Percentiles rank a stretch among this genome's conserved stretches.
These are phyloP conservation scores for Campaea margaritaria DNA, from an alignment of 2,888 invertebrate genomes.

Conservation along the genomic window DNA sequence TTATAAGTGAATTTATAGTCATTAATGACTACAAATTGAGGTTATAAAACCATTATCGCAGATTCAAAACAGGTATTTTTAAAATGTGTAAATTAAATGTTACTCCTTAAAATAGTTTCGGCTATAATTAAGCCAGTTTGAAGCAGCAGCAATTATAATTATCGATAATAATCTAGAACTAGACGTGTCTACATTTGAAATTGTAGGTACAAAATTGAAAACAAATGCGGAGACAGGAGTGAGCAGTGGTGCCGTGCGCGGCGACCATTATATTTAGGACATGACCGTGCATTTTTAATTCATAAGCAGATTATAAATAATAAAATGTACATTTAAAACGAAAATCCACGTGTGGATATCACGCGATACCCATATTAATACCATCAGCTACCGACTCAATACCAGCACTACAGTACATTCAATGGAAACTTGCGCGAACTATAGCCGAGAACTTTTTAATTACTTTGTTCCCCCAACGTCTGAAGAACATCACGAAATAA, in stretches of 20 bases:
- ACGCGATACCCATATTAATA: conserved; percentile 40
- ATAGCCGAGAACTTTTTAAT: conserved; percentile 64
- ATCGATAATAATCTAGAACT: conserved; percentile 9
- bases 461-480: conserved; percentile 63
- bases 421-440: conserved; percentile 56
- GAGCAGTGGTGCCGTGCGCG: conserved; percentile 35
- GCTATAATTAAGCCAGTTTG: conserved; percentile 13
- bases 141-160: conserved; percentile 18
- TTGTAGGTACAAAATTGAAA: conserved; percentile 4
- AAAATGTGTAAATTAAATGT: conserved; percentile 30
- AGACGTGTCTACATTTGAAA: conserved; percentile 1
- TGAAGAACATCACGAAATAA: conserved; percentile 51
- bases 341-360: conserved; percentile 43
- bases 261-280: conserved; percentile 50
- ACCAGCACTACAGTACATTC: conserved; percentile 35
- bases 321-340: conserved; percentile 52
- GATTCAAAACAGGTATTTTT: conserved; percentile 25
- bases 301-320: conserved; percentile 55
- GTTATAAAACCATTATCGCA: conserved; percentile 31
- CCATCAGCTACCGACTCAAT: conserved; percentile 31
- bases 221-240: conserved; percentile 7
- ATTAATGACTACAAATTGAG: conserved; percentile 41
- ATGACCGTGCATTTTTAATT: conserved; percentile 55
- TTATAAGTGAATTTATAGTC: conserved; percentile 38
- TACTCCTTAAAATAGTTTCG: conserved; percentile 11